Percentiles rank a stretch among this genome's conserved stretches.
Conservation (phyloP, 2,797 vertebrate genomes). For the Myiothlypis coronata region DNA sequence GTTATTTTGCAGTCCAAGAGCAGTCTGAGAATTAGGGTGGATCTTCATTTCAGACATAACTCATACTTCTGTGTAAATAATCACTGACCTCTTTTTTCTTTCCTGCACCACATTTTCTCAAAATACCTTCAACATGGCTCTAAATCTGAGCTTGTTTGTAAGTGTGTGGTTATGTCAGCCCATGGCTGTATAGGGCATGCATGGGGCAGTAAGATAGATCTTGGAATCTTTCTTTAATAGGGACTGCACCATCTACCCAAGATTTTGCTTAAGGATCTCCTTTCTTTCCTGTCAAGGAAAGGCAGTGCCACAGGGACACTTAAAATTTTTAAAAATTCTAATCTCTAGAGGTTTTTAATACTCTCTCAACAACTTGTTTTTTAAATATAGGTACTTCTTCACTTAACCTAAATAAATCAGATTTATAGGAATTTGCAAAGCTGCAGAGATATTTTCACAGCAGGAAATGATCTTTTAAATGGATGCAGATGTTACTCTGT, state of each 20-base stretch:
- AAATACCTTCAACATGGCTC: not conserved
- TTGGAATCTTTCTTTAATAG: not conserved
- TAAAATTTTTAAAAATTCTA: not conserved
- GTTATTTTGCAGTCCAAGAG: constrained; percentile 24
- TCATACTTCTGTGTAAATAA: constrained; percentile 53
- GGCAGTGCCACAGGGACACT: not conserved
- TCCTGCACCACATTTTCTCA: not conserved
- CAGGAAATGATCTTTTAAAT: constrained; percentile 68
- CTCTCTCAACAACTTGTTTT: not conserved
- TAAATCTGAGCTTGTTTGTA: not conserved
- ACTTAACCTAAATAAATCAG: constrained; percentile 23
- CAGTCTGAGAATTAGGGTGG: constrained; percentile 60
- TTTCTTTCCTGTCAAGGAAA: not conserved
- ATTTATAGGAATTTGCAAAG: constrained; percentile 53
- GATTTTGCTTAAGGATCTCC: not conserved
- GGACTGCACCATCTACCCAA: not conserved
- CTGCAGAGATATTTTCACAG: constrained; percentile 46
- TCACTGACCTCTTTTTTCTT: constrained; percentile 40
- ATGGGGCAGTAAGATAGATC: not conserved
- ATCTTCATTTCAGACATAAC: constrained; percentile 66
- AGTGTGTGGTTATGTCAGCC: not conserved
- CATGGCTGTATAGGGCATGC: not conserved
- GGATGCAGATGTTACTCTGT: constrained; percentile 52
- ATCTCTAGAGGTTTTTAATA: not conserved
- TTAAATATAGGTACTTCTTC: constrained; percentile 1